phyloP scores from a whole-genome alignment of 2,888 invertebrate species.

The Phaonia tiefii region DNA sequence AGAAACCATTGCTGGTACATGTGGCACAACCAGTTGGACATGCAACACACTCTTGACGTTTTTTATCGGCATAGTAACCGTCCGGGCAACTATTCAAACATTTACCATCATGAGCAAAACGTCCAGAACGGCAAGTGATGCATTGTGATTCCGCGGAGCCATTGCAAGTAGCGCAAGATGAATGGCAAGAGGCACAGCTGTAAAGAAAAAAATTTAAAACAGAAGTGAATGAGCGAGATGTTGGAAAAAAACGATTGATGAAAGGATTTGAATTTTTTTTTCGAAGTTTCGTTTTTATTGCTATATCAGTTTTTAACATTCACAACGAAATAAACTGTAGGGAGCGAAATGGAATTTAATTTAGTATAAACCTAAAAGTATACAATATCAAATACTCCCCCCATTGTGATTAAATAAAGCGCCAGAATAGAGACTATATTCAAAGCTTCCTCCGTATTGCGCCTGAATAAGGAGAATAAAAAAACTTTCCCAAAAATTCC shows the following conservation, averaged over 20 bases:
- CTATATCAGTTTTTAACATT: background rate
- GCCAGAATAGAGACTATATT: too few species aligned
- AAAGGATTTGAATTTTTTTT: background rate
- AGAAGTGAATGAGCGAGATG: constrained; percentile 13
- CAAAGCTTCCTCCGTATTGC: too few species aligned
- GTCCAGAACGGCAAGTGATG: constrained; percentile 88
- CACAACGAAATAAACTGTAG: background rate
- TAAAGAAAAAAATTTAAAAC: constrained; percentile 47
- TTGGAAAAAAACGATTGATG: constrained; percentile 16
- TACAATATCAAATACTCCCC: too few species aligned
- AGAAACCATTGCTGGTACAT: constrained; percentile 87
- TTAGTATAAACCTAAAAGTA: too few species aligned
- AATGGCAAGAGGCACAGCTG: constrained; percentile 90
- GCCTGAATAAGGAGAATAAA: too few species aligned
- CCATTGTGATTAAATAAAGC: too few species aligned
- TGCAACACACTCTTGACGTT: constrained; percentile 88
- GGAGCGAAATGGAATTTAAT: too few species aligned
- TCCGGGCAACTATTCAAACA: constrained; percentile 88
- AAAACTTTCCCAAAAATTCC: too few species aligned
- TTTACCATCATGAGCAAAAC: constrained; percentile 86
- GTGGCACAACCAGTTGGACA: constrained; percentile 90
- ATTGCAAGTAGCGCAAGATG: constrained; percentile 90
- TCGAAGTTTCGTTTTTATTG: too few species aligned
- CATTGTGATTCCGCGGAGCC: constrained; percentile 90
- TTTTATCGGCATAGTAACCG: constrained; percentile 88